Conservation (phyloP, 2,888 invertebrate genomes). For the Flexamia atlantica region DNA sequence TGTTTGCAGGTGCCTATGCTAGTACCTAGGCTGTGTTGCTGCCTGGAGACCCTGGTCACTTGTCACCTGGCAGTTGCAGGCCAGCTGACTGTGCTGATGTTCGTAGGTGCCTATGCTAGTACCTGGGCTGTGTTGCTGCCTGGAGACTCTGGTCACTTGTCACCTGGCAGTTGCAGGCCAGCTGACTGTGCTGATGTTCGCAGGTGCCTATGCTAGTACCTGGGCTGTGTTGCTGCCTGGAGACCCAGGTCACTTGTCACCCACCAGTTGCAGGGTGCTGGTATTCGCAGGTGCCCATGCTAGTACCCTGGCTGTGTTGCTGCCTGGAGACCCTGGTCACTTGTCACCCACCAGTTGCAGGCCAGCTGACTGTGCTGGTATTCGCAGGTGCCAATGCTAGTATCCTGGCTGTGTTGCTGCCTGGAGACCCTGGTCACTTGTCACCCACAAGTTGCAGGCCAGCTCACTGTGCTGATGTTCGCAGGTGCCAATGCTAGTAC, state of each 20-base stretch:
- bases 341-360: slow-evolving; percentile 77
- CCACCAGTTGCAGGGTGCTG: slow-evolving; percentile 59
- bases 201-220: slow-evolving; percentile 85
- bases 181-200: slow-evolving; percentile 82
- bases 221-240: slow-evolving; percentile 82
- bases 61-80: slow-evolving; percentile 77
- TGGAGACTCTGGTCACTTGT: slow-evolving; percentile 81
- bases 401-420: slow-evolving; percentile 83
- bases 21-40: slow-evolving; percentile 82
- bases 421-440: slow-evolving; percentile 82
- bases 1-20: slow-evolving; percentile 75
- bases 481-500: slow-evolving; percentile 88
- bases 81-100: slow-evolving; percentile 77
- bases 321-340: no score
- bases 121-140: slow-evolving; percentile 82
- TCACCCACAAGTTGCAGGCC: slow-evolving; percentile 77
- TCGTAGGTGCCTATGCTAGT: slow-evolving; percentile 87
- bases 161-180: slow-evolving; percentile 77
- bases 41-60: slow-evolving; percentile 82
- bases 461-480: slow-evolving; percentile 82
- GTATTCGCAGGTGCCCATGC: slow-evolving; percentile 82
- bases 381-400: slow-evolving; percentile 85
- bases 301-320: slow-evolving; percentile 77
- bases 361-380: slow-evolving; percentile 78
- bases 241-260: slow-evolving; percentile 80